Conservation (phyloP, 1,140 invertebrate genomes). For the Drosophila lini region DNA sequence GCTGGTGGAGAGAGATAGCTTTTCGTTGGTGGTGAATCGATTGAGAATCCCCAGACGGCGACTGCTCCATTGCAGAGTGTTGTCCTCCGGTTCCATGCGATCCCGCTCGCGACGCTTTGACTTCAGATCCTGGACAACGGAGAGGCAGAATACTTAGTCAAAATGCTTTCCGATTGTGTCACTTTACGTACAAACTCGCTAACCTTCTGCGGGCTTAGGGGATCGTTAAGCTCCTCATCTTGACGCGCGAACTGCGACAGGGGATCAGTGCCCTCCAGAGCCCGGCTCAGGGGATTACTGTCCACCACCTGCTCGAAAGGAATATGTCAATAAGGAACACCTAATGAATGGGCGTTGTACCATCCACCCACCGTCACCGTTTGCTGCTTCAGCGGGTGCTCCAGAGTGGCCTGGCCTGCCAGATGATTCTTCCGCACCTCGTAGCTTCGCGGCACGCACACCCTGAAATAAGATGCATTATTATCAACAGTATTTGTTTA, state of each 20-base stretch:
- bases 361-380: conserved; percentile 27
- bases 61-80: conserved; percentile 90
- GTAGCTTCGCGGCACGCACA: conserved; percentile 68
- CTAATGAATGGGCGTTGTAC: conserved; percentile 6
- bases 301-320: conserved; percentile 47
- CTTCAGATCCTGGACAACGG: conserved; percentile 43
- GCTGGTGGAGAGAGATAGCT: conserved; percentile 94
- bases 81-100: conserved; percentile 83
- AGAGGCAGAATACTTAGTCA: background rate
- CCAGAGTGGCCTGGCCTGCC: conserved; percentile 34
- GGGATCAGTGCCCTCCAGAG: conserved; percentile 90
- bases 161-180: too few relatives aligned
- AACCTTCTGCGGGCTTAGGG: conserved; percentile 87
- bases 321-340: conserved; percentile 1
- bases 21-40: conserved; percentile 96
- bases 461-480: conserved; percentile 39
- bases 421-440: conserved; percentile 58
- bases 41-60: conserved; percentile 91
- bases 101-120: conserved; percentile 74
- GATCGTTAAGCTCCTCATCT: conserved; percentile 86
- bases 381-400: conserved; percentile 72
- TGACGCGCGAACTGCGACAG: conserved; percentile 89
- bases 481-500: conserved; percentile 52
- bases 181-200: conserved; percentile 86
- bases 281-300: conserved; percentile 86